Evolutionary conservation across 1,140 invertebrate genomes (phyloP).

Genomic region (Drosophila equinoxialis): DNA sequence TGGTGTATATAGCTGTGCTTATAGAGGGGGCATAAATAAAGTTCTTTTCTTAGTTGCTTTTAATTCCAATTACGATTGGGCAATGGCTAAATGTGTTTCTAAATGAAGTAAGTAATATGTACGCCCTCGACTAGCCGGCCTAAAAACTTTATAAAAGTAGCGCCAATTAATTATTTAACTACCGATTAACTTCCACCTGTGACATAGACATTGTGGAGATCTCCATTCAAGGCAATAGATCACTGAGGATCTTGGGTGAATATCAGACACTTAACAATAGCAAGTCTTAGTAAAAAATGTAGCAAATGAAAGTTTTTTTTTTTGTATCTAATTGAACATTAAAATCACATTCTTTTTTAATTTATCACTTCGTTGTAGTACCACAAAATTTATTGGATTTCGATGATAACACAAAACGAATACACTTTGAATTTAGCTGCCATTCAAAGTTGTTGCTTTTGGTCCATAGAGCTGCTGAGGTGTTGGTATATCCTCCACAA

Average conservation of each 20-base stretch:
- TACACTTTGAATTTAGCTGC: not conserved
- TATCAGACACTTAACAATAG: slow-evolving; percentile 51
- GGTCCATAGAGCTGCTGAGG: slow-evolving; percentile 78
- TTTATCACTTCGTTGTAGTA: too few species aligned
- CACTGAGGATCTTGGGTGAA: slow-evolving; percentile 45
- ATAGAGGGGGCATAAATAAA: too few species aligned
- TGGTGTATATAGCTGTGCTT: too few species aligned
- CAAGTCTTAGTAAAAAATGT: too few species aligned
- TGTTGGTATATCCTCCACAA: slow-evolving; percentile 75
- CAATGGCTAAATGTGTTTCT: slow-evolving; percentile 84
- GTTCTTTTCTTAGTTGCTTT: too few species aligned
- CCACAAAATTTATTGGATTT: too few species aligned
- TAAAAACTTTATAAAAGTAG: slow-evolving; percentile 82
- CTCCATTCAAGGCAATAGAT: slow-evolving; percentile 40
- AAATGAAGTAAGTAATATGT: slow-evolving; percentile 86
- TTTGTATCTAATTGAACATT: too few species aligned
- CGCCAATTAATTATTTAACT: slow-evolving; percentile 67
- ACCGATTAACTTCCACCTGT: slow-evolving; percentile 35
- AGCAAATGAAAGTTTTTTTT: too few species aligned
- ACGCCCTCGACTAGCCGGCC: slow-evolving; percentile 85
- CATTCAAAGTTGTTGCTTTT: slow-evolving; percentile 82
- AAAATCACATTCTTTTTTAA: too few species aligned
- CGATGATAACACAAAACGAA: not conserved
- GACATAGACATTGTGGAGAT: slow-evolving; percentile 54
- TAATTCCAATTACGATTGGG: too few species aligned